These are phyloP conservation scores for Rotaria macrura DNA, from an alignment of 2,888 invertebrate species.

Conservation along the genomic window DNA sequence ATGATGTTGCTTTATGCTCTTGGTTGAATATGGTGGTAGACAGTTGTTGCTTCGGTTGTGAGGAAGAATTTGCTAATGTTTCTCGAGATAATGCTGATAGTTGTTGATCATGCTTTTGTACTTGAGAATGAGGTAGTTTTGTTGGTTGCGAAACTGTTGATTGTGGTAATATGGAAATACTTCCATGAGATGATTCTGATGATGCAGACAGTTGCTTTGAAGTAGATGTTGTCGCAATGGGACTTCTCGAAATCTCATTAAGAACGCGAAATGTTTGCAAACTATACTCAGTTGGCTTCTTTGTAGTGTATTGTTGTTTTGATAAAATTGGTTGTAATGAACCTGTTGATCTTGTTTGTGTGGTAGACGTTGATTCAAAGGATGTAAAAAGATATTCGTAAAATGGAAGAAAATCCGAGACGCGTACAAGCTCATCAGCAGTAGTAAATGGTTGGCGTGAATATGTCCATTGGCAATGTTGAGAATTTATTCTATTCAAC, in stretches of 20 bases:
- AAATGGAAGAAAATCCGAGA: not conserved
- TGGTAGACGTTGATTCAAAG: not conserved
- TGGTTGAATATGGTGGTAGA: not conserved
- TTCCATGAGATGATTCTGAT: not conserved
- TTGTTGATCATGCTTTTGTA: not conserved
- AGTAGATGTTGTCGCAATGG: not conserved
- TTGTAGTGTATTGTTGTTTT: not conserved
- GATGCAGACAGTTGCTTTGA: not conserved
- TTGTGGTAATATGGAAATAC: not conserved
- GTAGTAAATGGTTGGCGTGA: not conserved
- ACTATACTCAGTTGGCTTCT: not conserved
- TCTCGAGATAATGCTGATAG: not conserved
- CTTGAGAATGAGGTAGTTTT: not conserved
- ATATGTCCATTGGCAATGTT: not conserved
- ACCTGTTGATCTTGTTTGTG: not conserved
- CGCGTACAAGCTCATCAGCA: not conserved
- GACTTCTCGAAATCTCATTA: not conserved
- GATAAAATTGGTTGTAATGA: not conserved
- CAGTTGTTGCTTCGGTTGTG: not conserved
- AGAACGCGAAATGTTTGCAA: too few relatives aligned
- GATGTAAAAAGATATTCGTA: not conserved
- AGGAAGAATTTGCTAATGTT: too few relatives aligned
- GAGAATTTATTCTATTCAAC: not conserved
- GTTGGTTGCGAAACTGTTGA: not conserved
- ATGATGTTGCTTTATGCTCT: not conserved